These are phyloP conservation scores for Aplysia californica DNA, from an alignment of 1,140 invertebrate genomes.

Conservation along the genomic window DNA sequence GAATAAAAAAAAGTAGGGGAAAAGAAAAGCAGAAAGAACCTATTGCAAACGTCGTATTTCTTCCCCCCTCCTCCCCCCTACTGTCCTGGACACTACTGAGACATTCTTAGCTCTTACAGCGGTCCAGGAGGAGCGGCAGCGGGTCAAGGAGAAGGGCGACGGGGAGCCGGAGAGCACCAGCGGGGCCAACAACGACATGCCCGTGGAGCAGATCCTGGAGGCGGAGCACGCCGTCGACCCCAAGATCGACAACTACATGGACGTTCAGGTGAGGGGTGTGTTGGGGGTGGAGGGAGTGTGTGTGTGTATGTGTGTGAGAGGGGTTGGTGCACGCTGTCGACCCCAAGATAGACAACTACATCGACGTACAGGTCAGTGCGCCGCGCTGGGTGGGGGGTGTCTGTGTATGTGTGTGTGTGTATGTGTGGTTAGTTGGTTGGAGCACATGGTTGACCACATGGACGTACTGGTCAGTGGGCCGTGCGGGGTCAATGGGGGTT, in stretches of 20 bases:
- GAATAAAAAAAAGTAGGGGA: too few relatives aligned
- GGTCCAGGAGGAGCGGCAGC: conserved; percentile 83
- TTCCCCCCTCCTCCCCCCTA: too few relatives aligned
- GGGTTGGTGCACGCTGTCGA: conserved; percentile 85
- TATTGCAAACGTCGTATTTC: too few relatives aligned
- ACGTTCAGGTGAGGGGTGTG: conserved; percentile 54
- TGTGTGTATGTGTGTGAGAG: too few relatives aligned
- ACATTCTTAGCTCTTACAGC: conserved; percentile 49
- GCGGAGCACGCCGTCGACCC: conserved; percentile 83
- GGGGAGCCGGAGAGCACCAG: conserved; percentile 83
- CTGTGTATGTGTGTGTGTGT: too few relatives aligned
- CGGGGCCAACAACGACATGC: conserved; percentile 77
- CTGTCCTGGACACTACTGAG: too few relatives aligned
- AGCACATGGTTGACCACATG: conserved; percentile 78
- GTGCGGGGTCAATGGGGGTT: too few relatives aligned
- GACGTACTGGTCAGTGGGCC: conserved; percentile 58
- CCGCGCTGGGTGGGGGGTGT: too few relatives aligned
- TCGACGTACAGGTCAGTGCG: conserved; percentile 59
- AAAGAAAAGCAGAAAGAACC: too few relatives aligned
- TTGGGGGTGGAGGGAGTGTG: too few relatives aligned
- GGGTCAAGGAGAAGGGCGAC: conserved; percentile 83
- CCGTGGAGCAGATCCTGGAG: conserved; percentile 84
- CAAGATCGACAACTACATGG: conserved; percentile 71
- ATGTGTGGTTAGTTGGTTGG: too few relatives aligned
- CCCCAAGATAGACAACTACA: conserved; percentile 72